Conservation (phyloP, 30 jellyfish, hydroid and myxozoan genomes). For the Nemopilema nomurai region DNA sequence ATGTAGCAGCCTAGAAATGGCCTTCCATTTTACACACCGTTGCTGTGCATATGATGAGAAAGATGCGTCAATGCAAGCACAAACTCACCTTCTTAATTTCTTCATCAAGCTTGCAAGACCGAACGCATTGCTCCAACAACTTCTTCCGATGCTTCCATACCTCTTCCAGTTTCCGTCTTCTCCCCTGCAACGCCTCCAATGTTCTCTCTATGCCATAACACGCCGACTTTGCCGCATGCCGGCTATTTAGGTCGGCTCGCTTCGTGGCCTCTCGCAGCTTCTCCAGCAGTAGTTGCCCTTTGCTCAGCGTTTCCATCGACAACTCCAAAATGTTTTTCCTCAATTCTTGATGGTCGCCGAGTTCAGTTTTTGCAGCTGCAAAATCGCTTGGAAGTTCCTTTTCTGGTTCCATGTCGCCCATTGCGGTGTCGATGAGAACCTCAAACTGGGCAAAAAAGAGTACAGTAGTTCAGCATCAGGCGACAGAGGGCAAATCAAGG, state of each 20-base stretch:
- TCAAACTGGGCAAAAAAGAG: slow-evolving; percentile 35
- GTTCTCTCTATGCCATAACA: slow-evolving; percentile 88
- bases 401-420: slow-evolving; percentile 27
- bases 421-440: slow-evolving; percentile 38
- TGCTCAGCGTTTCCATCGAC: slow-evolving; percentile 69
- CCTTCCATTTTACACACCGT: no score
- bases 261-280: slow-evolving; percentile 76
- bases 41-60: no score
- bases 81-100: slow-evolving; percentile 72
- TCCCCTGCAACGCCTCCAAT: slow-evolving; percentile 74
- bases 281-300: slow-evolving; percentile 81
- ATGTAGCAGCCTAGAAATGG: no score
- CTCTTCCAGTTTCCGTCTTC: slow-evolving; percentile 82
- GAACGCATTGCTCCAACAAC: slow-evolving; percentile 81
- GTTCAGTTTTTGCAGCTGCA: slow-evolving; percentile 37
- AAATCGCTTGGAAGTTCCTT: slow-evolving; percentile 39
- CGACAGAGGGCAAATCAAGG: no score
- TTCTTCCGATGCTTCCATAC: slow-evolving; percentile 82
- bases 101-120: slow-evolving; percentile 83
- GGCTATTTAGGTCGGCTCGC: slow-evolving; percentile 85
- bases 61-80: no score
- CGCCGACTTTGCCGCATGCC: slow-evolving; percentile 87
- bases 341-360: slow-evolving; percentile 61
- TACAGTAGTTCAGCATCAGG: no score
- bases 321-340: slow-evolving; percentile 48